Evolutionary conservation across 1,140 invertebrate genomes (phyloP), one percentile per base, ranked within the genome.

Genomic region (Sipha flava): DNA sequence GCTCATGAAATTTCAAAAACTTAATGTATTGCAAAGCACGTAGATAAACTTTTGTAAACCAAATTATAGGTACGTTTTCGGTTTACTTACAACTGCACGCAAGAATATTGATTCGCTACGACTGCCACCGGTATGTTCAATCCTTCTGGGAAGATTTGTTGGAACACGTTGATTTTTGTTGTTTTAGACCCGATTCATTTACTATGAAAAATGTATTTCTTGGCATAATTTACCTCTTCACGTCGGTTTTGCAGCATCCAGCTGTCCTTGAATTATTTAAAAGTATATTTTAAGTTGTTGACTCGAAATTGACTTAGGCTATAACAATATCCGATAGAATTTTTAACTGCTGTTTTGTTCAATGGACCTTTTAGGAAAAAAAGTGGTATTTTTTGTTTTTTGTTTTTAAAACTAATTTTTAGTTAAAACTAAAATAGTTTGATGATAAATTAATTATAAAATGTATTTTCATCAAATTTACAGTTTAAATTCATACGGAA

Each of bases 31-130:
- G 57, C 57, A 31, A 31, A 62, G 57, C 57, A 62, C 59, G 59
- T 62, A 62, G 29, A 31, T 62, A 62, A 59, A 62, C 31, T 62
- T 62, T 62, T 62, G 31, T 62, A 62, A 62, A 62, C 59, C 59
- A 34, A 62, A 62, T 62, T 62, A 62, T 62, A 34, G 31, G 29
- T 62, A n/a, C 57, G 16, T 31, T 62, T 62, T 62, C 29, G 57
- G 29, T 29, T 62, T 62, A 29, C 57, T 26, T 62, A 23, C 26
- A 26, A 59, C 57, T 14, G 57, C 57, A 59, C n/a, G 16, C 31
- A 18, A 62, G 34, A 62, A 62, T 62, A 62, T 62, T 31, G 59
- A 62, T 62, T 62, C 59, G 10, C n/a, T n/a, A 31, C 59, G 29
- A 62, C 59, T 34, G 18, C 31, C 29, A 18, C 18, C 9, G 31